Base-by-base conservation (phyloP, 23 tunicate species). In the Phallusia fumigata region DNA sequence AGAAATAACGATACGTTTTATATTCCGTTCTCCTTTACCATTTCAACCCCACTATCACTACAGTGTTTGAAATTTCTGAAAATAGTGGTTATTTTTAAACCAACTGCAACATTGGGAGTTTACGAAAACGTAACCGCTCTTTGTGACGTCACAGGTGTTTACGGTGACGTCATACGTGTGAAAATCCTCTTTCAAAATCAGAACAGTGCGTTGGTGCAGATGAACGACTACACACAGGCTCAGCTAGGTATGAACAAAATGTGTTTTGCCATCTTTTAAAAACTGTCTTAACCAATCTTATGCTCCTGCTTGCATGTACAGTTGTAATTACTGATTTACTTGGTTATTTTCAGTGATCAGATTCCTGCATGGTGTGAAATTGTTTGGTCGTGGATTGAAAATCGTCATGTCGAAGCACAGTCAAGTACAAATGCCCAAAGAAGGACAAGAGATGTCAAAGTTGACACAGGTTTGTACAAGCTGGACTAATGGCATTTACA, bases 361-460 rank as follows among this genome's bases (percentile, higher is more conserved):
- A 18, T 88, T 84, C 73, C 49, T 93, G 90, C 91, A 93, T 53
- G 92, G 93, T 22, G 81, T 82, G 36, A 85, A 85, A 31, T 76
- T 93, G 52, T 89, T 64, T 82, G 98, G 89, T 26, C 79, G 81
- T 35, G 87, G 84, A 18, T 40, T 93, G 64, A 89, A 89, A 32
- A 82, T 88, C 45, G 86, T 84, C 13, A 35, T 93, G 81, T 93
- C 98, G 15, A 80, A 86, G 30, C 98, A 93, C 89, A 85, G 65
- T 33, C 98, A 93, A 78, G 98, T 93, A 0, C 98, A 93, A 73
- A 84, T 93, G 93, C 98, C 98, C 32, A 93, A 84, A 72, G 98
- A 93, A 78, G 93, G 93, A 8, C 88, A 85, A 35, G 98, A 93
- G 53, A 89, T 89, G 74, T 89, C 90, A 19, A 88, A 93, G 18